Evolutionary conservation across 30 jellyfish, hydroid and myxozoan species (phyloP).

Genomic region (Euphysa ruthae): DNA sequence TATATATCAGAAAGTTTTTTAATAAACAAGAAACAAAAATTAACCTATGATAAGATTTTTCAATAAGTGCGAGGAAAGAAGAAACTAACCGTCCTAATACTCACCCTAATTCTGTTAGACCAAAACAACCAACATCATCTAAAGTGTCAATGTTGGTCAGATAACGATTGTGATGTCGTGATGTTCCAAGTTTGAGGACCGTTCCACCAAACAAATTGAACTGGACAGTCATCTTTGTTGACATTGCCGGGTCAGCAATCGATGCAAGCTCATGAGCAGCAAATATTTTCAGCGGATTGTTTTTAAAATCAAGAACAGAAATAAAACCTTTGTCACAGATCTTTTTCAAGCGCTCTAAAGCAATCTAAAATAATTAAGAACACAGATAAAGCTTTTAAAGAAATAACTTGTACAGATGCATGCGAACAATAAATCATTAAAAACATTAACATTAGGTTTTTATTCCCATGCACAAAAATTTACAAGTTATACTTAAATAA

Average conservation of each 20-base stretch:
- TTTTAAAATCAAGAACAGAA: slow-evolving; percentile 67
- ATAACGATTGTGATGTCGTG: slow-evolving; percentile 59
- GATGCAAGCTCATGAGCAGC: slow-evolving; percentile 93
- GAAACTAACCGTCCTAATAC: background rate
- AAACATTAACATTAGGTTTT: no score
- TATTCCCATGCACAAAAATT: no score
- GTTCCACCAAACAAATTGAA: slow-evolving; percentile 87
- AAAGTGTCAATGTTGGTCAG: slow-evolving; percentile 62
- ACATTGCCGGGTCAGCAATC: slow-evolving; percentile 81
- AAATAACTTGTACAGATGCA: no score
- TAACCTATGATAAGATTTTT: background rate
- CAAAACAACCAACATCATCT: slow-evolving; percentile 82
- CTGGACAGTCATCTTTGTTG: slow-evolving; percentile 91
- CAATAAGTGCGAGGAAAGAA: background rate
- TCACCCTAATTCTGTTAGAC: slow-evolving; percentile 74
- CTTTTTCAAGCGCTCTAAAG: slow-evolving; percentile 64
- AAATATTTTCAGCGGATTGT: slow-evolving; percentile 74
- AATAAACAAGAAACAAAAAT: background rate
- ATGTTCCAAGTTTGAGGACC: slow-evolving; percentile 70
- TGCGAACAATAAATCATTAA: no score
- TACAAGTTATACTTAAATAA: no score
- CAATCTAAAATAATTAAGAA: slow-evolving; percentile 1
- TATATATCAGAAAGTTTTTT: background rate
- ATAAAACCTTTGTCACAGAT: slow-evolving; percentile 82
- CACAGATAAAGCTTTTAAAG: background rate